Percentiles rank a stretch among this genome's conserved stretches.
These are phyloP conservation scores for Cydia amplana DNA, from an alignment of 1,140 invertebrate genomes.

Conservation along the genomic window DNA sequence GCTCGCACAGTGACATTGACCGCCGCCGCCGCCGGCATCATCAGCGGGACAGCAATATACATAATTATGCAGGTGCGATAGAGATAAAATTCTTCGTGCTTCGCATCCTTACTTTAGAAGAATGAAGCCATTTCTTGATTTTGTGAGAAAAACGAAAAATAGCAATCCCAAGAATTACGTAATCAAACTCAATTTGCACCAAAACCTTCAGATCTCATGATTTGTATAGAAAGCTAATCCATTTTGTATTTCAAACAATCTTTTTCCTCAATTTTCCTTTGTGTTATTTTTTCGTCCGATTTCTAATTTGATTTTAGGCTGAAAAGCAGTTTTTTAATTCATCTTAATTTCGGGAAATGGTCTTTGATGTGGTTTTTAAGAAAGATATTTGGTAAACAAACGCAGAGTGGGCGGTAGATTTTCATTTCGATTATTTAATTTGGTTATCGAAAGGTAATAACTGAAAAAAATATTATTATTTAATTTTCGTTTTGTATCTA, in stretches of 20 bases:
- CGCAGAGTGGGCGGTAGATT: not conserved
- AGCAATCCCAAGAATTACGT: not conserved
- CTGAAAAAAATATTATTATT: too few species aligned
- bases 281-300: conserved; percentile 21
- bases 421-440: not conserved
- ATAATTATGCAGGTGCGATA: too few species aligned
- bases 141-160: not conserved
- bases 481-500: too few species aligned
- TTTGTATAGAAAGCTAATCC: conserved; percentile 27
- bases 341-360: not conserved
- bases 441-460: not conserved
- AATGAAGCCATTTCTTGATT: too few species aligned
- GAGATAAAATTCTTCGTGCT: too few species aligned
- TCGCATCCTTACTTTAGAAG: too few species aligned
- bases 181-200: conserved; percentile 7
- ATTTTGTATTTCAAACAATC: conserved; percentile 26
- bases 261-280: conserved; percentile 23
- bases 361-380: conserved; percentile 18
- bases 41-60: too few species aligned
- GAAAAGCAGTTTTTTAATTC: conserved; percentile 25
- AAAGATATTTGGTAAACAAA: not conserved
- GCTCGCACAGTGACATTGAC: too few species aligned
- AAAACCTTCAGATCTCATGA: not conserved
- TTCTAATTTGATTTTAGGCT: conserved; percentile 14
- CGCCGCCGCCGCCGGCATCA: too few species aligned